A percentile compares a stretch with the other conserved stretches of the same genome.
These are phyloP conservation scores for Scaptomyza pallida DNA, from an alignment of 1,140 invertebrate genomes.

Conservation along the genomic window DNA sequence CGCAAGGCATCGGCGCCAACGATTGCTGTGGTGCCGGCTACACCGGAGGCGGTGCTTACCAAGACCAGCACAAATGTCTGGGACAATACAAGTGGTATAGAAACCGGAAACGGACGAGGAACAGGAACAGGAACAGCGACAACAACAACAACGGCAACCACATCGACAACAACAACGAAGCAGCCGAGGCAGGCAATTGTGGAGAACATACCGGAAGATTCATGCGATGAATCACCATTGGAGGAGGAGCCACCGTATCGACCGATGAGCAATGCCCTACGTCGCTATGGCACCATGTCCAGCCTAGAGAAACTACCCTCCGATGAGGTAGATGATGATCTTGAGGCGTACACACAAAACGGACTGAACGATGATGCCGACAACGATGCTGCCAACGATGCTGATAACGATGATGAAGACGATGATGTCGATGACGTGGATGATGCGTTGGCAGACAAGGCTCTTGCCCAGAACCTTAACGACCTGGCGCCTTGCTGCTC, in stretches of 20 bases:
- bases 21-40: constrained; percentile 90
- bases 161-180: constrained; percentile 57
- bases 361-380: constrained; percentile 66
- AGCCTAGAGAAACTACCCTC: constrained; percentile 89
- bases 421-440: constrained; percentile 53
- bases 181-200: constrained; percentile 70
- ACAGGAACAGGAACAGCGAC: not conserved
- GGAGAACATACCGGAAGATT: constrained; percentile 84
- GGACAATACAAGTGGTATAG: constrained; percentile 65
- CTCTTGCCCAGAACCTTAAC: constrained; percentile 57
- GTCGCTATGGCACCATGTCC: constrained; percentile 90
- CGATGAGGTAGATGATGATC: constrained; percentile 82
- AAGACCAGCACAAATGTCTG: constrained; percentile 80
- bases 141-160: constrained; percentile 48
- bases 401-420: constrained; percentile 68
- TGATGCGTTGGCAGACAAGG: constrained; percentile 76
- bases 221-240: constrained; percentile 85
- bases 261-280: constrained; percentile 85
- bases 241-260: constrained; percentile 86
- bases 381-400: constrained; percentile 64
- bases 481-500: constrained; percentile 25
- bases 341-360: constrained; percentile 46
- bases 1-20: constrained; percentile 85
- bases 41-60: constrained; percentile 86
- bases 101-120: not conserved